These are phyloP conservation scores for Pomacea canaliculata DNA, from an alignment of 2,888 invertebrate genomes.

Conservation along the genomic window DNA sequence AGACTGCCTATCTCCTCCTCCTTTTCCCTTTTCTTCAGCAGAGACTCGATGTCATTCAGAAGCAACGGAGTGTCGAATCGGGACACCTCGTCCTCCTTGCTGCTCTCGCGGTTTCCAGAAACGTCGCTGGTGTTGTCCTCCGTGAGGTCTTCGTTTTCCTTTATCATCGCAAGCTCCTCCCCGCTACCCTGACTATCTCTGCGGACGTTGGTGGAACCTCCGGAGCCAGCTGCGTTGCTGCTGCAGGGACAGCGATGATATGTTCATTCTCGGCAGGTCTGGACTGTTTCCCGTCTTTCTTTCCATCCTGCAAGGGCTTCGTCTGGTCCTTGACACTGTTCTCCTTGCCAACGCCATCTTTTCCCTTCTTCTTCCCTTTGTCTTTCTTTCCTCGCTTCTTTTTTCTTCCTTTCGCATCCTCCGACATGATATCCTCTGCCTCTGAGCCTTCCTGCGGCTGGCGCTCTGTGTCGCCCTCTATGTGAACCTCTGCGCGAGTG, in stretches of 20 bases:
- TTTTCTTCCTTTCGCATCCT: not conserved
- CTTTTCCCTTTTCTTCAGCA: not conserved
- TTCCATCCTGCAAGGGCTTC: not conserved
- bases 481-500: constrained; percentile 18
- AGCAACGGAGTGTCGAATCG: not conserved
- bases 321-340: too few species aligned
- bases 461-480: not conserved
- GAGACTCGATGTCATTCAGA: not conserved
- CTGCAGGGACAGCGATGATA: not conserved
- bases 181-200: not conserved
- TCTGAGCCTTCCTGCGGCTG: not conserved
- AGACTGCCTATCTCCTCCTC: not conserved
- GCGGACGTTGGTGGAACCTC: too few species aligned
- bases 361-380: not conserved
- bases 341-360: too few species aligned
- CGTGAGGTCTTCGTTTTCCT: not conserved
- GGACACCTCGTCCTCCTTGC: not conserved
- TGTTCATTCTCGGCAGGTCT: not conserved
- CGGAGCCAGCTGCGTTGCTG: too few species aligned
- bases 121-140: not conserved
- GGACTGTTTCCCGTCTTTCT: not conserved
- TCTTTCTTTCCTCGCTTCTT: constrained; percentile 20
- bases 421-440: constrained; percentile 16
- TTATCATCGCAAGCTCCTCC: not conserved
- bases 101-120: not conserved